A percentile compares a stretch with the other conserved stretches of the same genome.
These are phyloP conservation scores for Orientallactaga bullata DNA, from an alignment of 2,113 vertebrate genomes.

Conservation along the genomic window DNA sequence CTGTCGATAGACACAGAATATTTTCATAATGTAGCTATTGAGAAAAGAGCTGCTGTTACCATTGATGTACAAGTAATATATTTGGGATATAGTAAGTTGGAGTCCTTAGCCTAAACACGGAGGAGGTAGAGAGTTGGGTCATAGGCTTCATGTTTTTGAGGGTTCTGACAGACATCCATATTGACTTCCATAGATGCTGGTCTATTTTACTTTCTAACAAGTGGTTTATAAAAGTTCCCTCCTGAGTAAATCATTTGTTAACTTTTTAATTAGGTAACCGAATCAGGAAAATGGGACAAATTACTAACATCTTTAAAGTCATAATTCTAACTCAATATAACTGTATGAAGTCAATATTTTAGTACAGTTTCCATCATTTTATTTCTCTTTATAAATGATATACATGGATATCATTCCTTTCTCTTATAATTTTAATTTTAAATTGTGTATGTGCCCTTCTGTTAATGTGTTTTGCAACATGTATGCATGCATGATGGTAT, in stretches of 20 bases:
- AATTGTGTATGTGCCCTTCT: not conserved
- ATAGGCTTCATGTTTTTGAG: too few species aligned
- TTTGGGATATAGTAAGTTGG: too few species aligned
- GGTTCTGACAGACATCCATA: too few species aligned
- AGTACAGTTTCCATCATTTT: not conserved
- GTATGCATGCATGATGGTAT: not conserved
- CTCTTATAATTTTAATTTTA: not conserved
- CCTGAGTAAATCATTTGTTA: not conserved
- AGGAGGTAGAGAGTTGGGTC: too few species aligned
- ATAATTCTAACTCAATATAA: not conserved
- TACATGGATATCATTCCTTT: not conserved
- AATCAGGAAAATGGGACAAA: not conserved
- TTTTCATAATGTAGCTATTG: too few species aligned
- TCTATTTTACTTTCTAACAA: too few species aligned
- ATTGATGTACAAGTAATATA: too few species aligned
- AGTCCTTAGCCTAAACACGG: too few species aligned
- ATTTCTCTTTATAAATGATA: not conserved
- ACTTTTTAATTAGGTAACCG: constrained; percentile 33
- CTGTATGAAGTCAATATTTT: not conserved
- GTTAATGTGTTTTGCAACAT: not conserved
- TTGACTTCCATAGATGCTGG: too few species aligned
- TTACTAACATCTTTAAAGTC: not conserved
- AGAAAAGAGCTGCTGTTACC: too few species aligned
- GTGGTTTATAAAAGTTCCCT: too few species aligned
- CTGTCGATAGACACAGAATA: too few species aligned